Conservation (phyloP, 2,888 invertebrate species). For the Cyaniris semiargus region DNA sequence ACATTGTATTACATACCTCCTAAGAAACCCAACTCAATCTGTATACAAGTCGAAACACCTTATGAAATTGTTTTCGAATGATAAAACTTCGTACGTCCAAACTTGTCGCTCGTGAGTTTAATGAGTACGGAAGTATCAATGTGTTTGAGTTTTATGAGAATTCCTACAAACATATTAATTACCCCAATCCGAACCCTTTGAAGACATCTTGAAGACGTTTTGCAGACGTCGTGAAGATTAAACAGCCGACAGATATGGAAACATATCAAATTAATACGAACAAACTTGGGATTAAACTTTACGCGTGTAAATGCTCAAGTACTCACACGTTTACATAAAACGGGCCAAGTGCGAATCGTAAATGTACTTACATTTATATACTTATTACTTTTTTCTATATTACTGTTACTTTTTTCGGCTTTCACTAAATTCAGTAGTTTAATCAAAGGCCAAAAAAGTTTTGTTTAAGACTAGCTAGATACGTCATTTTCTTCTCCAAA, state of each 20-base stretch:
- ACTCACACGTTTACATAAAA: no score
- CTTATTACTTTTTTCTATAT: no score
- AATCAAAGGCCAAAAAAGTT: no score
- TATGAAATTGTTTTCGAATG: background rate
- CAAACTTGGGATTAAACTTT: background rate
- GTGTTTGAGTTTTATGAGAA: conserved; percentile 12
- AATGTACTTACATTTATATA: no score
- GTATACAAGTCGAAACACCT: background rate
- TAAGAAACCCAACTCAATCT: no score
- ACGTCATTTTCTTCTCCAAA: no score
- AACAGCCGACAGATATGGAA: background rate
- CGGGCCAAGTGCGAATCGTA: no score
- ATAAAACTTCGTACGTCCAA: background rate
- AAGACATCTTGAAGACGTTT: background rate
- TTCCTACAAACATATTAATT: conserved; percentile 2
- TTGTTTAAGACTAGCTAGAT: no score
- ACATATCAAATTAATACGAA: background rate
- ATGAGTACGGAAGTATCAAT: background rate
- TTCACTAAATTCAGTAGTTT: no score
- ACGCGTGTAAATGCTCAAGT: background rate
- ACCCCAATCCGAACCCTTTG: background rate
- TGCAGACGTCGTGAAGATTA: background rate
- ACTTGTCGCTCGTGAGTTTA: background rate
- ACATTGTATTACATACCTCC: no score
- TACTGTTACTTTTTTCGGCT: no score